Conservation (phyloP, 2,113 vertebrate genomes). For the Nothobranchius kuhntae region DNA sequence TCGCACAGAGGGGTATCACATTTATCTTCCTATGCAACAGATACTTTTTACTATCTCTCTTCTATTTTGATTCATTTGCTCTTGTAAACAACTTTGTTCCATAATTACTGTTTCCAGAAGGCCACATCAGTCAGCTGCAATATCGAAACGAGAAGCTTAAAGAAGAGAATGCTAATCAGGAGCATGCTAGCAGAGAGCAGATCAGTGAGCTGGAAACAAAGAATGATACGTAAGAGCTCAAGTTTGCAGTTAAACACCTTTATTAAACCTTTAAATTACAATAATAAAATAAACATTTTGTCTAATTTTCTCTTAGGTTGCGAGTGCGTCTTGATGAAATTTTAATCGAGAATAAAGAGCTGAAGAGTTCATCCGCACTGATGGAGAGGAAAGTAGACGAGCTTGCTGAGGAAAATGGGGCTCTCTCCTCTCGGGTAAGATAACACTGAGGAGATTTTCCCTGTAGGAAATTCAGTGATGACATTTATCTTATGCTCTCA, state of each 20-base stretch:
- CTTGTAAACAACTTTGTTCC: neutral
- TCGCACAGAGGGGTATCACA: constrained; percentile 82
- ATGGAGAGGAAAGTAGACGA: constrained; percentile 88
- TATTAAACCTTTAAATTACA: neutral
- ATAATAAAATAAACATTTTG: neutral
- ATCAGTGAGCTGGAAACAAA: constrained; percentile 82
- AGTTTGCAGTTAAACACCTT: neutral
- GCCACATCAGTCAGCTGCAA: constrained; percentile 83
- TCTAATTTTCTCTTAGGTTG: constrained; percentile 70
- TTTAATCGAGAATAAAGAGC: constrained; percentile 85
- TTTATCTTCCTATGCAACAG: neutral
- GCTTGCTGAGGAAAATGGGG: constrained; percentile 87
- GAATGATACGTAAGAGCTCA: constrained; percentile 77
- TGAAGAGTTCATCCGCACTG: constrained; percentile 82
- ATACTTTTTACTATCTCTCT: neutral
- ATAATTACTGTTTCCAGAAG: constrained; percentile 70
- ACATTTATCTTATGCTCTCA: neutral
- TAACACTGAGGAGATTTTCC: neutral
- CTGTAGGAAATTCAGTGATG: neutral
- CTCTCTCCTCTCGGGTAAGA: constrained; percentile 86
- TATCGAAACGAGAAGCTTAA: constrained; percentile 83
- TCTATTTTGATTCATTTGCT: neutral
- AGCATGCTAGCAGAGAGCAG: constrained; percentile 76
- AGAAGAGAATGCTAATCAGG: constrained; percentile 76
- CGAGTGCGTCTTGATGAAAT: constrained; percentile 83